Evolutionary conservation across 2,888 invertebrate species (phyloP), one percentile per base, ranked within the genome.

Genomic region (Barypeithes pellucidus): DNA sequence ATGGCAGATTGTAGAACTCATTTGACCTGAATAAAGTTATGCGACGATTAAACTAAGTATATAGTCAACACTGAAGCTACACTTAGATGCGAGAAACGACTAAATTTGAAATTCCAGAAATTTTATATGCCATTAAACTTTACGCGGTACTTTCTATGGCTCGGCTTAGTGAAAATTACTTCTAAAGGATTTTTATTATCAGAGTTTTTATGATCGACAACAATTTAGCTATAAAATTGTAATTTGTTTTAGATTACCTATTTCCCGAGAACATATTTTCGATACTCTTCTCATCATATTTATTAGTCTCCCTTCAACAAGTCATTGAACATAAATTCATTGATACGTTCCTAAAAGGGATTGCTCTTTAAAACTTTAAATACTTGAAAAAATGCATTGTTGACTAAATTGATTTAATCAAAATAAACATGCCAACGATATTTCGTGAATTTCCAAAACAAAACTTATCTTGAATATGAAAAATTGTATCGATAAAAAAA

Each of bases 1-100:
- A 60, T 41, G 11, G 12, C 60, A 8, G 1, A 2, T 8, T 24
- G 4, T 45, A 45, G 33, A 65, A 65, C 7, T 20, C 36, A 36
- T 65, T 65, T 65, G 63, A 65, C 63, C 63, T n/a, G 36, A 50
- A 65, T 65, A 65, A 65, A 65, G 20, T 50, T 36, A 52, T 65
- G 33, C 18, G 5, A 65, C 52, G 39, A 52, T 65, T 65, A 52
- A 36, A 50, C 11, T 14, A 50, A 50, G 50, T 50, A 47, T 63
- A 61, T 61, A 33, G 50, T 36, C 50, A 24, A 45, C 45, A 61
- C 14, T 61, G 11, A 57, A 16, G 45, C 24, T 39, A 45, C 29
- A 29, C 45, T 61, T 22, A 45, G 29, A 61, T 61, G 61, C 5
- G 24, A 29, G 7, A 45, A 24, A 61, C 61, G 7, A 29, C 5